phyloP scores from a whole-genome alignment of 2,888 invertebrate species.

The Bellardia pandia region DNA sequence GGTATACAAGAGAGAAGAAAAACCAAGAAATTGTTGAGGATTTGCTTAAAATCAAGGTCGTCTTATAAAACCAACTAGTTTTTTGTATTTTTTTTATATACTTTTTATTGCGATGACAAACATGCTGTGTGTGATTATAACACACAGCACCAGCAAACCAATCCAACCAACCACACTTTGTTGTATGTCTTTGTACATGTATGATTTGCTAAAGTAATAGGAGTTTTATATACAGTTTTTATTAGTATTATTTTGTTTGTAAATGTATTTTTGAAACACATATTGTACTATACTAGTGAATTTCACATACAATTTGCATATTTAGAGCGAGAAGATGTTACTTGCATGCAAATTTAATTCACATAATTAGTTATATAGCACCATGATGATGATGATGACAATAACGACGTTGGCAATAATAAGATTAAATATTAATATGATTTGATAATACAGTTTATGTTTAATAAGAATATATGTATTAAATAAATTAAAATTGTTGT shows the following conservation, averaged over 20 bases:
- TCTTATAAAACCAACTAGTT: conserved; percentile 72
- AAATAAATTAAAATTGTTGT: background rate
- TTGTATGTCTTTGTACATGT: background rate
- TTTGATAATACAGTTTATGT: background rate
- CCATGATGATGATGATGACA: conserved; percentile 2
- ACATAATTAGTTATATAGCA: conserved; percentile 28
- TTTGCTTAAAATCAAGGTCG: conserved; percentile 71
- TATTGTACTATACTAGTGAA: no score
- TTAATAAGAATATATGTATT: background rate
- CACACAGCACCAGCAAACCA: background rate
- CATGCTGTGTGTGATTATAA: conserved; percentile 44
- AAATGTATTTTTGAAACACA: background rate
- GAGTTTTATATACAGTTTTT: conserved; percentile 47
- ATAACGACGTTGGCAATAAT: conserved; percentile 30
- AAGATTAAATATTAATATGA: background rate
- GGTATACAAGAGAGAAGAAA: conserved; percentile 26
- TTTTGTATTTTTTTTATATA: background rate
- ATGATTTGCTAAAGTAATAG: conserved; percentile 14
- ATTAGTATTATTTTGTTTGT: conserved; percentile 6
- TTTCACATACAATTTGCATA: conserved; percentile 20
- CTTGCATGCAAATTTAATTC: conserved; percentile 49
- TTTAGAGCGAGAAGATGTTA: conserved; percentile 35
- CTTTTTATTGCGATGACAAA: conserved; percentile 62
- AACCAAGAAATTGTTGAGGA: conserved; percentile 62
- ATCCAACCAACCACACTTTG: background rate